Evolutionary conservation across 92 coral and sea anemone species (phyloP), one percentile per base, ranked within the genome.

Genomic region (Epizoanthus stellaris): DNA sequence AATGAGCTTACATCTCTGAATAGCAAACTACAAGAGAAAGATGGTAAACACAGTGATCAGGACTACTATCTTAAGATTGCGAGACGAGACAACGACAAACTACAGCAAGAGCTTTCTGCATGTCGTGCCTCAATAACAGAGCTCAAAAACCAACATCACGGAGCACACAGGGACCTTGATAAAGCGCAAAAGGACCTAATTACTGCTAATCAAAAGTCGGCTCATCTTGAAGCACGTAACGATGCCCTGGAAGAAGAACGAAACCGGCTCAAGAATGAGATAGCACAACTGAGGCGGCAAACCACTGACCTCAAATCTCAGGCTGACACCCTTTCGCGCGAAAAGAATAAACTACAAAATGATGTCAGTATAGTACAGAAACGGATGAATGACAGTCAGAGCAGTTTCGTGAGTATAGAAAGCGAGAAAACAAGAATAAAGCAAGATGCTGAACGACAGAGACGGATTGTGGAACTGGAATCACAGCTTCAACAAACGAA

Each of bases 271-370:
- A 94, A 92, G 89, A 85, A 74, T 77, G 95, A 93, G 59, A 82
- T 96, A 49, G 90, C 90, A 52, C 90, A 91, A 21, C 84, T 94
- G 86, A 96, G 92, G 89, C 95, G 92, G 82, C 66, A 69, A 76
- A 86, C 88, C 60, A 91, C 94, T 7, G 99, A 96, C 82, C 67
- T 94, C 17, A 96, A 94, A 87, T 95, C 95, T 30, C 94, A 91
- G 74, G 70, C 84, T 39, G 99, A 96, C 47, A 81, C 94, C 59
- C 70, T 95, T 70, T 91, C 93, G 58, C 92, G 98, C 60, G 99
- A 96, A 76, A 96, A 96, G 87, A 91, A 84, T 76, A 94, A 90
- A 75, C 80, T 94, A 17, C 95, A 91, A 68, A 88, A 90, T 42
- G 99, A 96, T 61, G 84, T 89, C 82, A 89, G 71, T 72, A 73